Percentiles rank a stretch among this genome's conserved stretches.
Evolutionary conservation across 2,113 vertebrate genomes (phyloP).

Genomic region (Lepisosteus oculatus): DNA sequence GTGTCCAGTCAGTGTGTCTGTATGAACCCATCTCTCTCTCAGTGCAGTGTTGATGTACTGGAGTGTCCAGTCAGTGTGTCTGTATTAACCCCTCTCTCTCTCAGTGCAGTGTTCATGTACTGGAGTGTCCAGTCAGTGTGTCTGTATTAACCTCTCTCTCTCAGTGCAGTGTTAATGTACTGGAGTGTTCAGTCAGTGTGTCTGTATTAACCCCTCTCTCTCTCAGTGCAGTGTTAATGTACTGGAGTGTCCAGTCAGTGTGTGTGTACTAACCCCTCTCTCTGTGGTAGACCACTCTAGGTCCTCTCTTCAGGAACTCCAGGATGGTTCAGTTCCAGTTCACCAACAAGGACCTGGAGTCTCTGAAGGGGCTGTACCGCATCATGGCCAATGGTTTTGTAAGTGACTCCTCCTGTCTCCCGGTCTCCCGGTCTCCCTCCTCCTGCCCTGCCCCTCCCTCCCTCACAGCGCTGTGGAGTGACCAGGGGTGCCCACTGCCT

Average conservation of each 20-base stretch:
- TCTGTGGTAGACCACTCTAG: constrained; percentile 74
- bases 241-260: not conserved
- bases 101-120: too few relatives aligned
- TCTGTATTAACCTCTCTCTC: too few relatives aligned
- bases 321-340: constrained; percentile 93
- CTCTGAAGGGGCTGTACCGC: constrained; percentile 85
- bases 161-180: too few relatives aligned
- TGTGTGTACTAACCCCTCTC: not conserved
- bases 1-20: too few relatives aligned
- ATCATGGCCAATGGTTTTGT: constrained; percentile 92
- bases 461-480: not conserved
- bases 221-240: not conserved
- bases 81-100: too few relatives aligned
- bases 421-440: not conserved
- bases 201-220: not conserved
- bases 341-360: constrained; percentile 90
- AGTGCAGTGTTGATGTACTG: too few relatives aligned
- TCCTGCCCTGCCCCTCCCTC: too few relatives aligned
- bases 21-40: too few relatives aligned
- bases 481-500: too few relatives aligned
- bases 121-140: too few relatives aligned
- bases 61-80: too few relatives aligned
- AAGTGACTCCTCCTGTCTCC: constrained; percentile 44
- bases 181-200: too few relatives aligned
- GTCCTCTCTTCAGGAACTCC: constrained; percentile 87